These are phyloP conservation scores for Rhynchomys soricoides DNA, from an alignment of 2,113 vertebrate species.

Conservation along the genomic window DNA sequence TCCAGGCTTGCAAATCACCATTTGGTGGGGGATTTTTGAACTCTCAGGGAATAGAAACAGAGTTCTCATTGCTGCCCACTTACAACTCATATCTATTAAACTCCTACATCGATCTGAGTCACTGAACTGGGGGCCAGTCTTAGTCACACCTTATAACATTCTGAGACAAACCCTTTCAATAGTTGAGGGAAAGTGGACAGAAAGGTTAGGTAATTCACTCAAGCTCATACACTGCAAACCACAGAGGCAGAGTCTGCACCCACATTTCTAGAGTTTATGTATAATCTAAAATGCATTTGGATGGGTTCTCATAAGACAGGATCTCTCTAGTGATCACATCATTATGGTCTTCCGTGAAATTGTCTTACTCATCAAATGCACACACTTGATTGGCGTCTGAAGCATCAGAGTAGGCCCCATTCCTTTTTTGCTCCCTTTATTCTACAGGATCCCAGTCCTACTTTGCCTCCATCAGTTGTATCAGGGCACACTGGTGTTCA, in stretches of 20 bases:
- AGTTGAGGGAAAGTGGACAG: background rate
- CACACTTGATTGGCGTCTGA: background rate
- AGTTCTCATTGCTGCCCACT: background rate
- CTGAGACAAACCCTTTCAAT: background rate
- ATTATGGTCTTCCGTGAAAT: background rate
- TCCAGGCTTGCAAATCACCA: background rate
- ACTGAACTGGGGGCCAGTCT: background rate
- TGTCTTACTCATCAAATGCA: background rate
- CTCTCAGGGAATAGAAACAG: background rate
- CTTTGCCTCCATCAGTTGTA: background rate
- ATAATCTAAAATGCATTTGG: background rate
- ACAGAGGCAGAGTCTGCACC: background rate
- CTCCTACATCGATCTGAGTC: background rate
- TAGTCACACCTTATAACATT: background rate
- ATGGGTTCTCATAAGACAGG: background rate
- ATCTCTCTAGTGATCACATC: background rate
- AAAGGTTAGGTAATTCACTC: slow-evolving; percentile 3
- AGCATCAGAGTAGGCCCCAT: background rate
- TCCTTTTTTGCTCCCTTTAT: background rate
- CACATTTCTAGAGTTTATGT: background rate
- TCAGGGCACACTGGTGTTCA: background rate
- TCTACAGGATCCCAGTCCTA: background rate
- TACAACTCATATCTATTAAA: background rate
- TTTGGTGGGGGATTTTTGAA: background rate
- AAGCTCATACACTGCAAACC: background rate